Percentiles rank a stretch among this genome's conserved stretches.
These are phyloP conservation scores for Gopherus evgoodei DNA, from an alignment of 2,113 vertebrate species.

Conservation along the genomic window DNA sequence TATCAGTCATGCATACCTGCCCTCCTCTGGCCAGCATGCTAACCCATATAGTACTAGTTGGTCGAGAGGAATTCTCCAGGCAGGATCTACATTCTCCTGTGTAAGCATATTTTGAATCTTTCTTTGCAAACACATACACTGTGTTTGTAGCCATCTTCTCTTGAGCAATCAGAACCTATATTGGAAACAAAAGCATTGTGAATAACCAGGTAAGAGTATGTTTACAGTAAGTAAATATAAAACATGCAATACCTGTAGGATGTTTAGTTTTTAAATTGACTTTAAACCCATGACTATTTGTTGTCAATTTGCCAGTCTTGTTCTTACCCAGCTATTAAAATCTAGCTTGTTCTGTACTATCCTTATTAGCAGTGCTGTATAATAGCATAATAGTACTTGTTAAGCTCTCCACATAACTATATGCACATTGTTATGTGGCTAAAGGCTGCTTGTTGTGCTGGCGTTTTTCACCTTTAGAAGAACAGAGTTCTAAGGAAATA, in stretches of 20 bases:
- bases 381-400: background rate
- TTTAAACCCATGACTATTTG: background rate
- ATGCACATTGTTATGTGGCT: background rate
- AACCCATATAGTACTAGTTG: conserved; percentile 99
- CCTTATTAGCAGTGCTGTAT: background rate
- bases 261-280: background rate
- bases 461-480: background rate
- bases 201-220: background rate
- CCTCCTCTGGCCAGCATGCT: conserved; percentile 99
- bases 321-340: background rate
- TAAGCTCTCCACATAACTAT: background rate
- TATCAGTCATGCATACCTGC: conserved; percentile 82
- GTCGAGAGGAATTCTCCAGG: conserved; percentile 97
- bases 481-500: background rate
- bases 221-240: background rate
- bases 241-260: background rate
- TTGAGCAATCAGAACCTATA: conserved; percentile 96
- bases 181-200: background rate
- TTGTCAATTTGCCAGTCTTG: background rate
- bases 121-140: conserved; percentile 98
- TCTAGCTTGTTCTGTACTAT: background rate
- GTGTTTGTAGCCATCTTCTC: conserved; percentile 99
- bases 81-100: conserved; percentile 97
- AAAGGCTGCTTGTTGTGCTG: background rate
- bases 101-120: conserved; percentile 98